A percentile compares a stretch with the other conserved stretches of the same genome.
Conservation (phyloP, 2,888 invertebrate species). For the Siphlonurus alternatus region DNA sequence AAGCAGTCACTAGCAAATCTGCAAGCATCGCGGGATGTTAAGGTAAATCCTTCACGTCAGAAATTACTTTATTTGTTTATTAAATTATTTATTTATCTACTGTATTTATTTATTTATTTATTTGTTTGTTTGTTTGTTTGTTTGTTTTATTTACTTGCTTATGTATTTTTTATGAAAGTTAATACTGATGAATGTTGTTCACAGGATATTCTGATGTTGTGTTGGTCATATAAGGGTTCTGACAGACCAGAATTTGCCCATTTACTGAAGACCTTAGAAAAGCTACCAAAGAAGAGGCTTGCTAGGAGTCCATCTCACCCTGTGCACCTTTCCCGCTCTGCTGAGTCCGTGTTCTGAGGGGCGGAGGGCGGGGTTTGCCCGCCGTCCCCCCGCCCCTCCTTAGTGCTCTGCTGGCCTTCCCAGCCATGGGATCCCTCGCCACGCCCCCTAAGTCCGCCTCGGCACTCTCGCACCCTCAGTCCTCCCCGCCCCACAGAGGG, state of each 20-base stretch:
- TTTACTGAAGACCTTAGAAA: slow-evolving; percentile 64
- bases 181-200: too few species aligned
- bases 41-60: slow-evolving; percentile 38
- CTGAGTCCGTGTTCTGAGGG: slow-evolving; percentile 78
- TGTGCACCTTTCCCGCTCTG: slow-evolving; percentile 86
- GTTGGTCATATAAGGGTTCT: slow-evolving; percentile 78
- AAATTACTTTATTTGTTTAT: background rate
- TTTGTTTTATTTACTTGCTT: too few species aligned
- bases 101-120: too few species aligned
- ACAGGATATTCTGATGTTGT: slow-evolving; percentile 89
- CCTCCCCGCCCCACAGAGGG: background rate
- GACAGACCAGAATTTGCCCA: slow-evolving; percentile 85
- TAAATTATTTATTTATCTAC: background rate
- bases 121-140: too few species aligned
- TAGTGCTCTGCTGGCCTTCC: background rate
- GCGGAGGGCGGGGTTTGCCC: background rate
- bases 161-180: too few species aligned
- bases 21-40: slow-evolving; percentile 89
- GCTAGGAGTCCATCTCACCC: slow-evolving; percentile 97
- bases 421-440: background rate
- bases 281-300: slow-evolving; percentile 86
- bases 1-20: slow-evolving; percentile 89
- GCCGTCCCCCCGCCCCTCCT: background rate
- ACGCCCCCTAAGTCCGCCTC: background rate
- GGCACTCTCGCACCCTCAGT: background rate